A percentile compares a stretch with the other conserved stretches of the same genome.
These are phyloP conservation scores for Conus ventricosus DNA, from an alignment of 1,140 invertebrate species.

Conservation along the genomic window DNA sequence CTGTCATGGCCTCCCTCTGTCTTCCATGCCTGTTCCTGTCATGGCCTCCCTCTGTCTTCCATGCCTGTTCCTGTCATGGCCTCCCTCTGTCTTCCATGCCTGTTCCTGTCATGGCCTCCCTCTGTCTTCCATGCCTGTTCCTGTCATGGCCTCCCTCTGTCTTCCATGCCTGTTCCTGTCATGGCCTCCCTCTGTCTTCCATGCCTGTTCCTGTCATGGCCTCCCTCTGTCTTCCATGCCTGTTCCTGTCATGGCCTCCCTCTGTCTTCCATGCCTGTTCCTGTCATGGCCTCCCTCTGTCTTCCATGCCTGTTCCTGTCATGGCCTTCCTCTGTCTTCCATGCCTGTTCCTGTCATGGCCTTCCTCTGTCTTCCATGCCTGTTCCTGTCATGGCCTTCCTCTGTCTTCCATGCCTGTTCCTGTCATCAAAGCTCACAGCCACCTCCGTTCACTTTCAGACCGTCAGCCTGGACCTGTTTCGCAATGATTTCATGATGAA, in stretches of 20 bases:
- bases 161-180: background rate
- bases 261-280: background rate
- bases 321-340: background rate
- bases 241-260: background rate
- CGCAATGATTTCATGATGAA: slow-evolving; percentile 77
- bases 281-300: background rate
- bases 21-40: background rate
- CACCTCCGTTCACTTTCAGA: slow-evolving; percentile 30
- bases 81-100: no score
- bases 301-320: background rate
- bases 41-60: no score
- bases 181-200: no score
- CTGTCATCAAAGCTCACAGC: background rate
- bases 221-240: no score
- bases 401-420: background rate
- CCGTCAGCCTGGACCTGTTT: slow-evolving; percentile 69
- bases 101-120: background rate
- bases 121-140: background rate
- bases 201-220: background rate
- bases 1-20: background rate
- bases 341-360: background rate
- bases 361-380: no score
- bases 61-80: background rate
- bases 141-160: background rate
- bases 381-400: background rate